Conservation (phyloP, 2,797 vertebrate species). For the Pipistrellus pipistrellus region DNA sequence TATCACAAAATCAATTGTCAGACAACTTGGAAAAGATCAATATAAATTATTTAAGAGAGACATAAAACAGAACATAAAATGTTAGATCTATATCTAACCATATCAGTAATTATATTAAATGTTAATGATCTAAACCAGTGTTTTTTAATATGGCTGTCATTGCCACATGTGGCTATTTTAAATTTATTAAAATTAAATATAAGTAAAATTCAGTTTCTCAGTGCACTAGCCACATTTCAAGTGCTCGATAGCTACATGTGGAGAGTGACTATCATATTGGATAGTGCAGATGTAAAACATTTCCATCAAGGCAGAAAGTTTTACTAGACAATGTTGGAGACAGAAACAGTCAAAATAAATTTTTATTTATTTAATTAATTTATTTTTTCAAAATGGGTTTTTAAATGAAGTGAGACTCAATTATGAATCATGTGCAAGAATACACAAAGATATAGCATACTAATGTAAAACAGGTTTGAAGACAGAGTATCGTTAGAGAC, state of each 20-base stretch:
- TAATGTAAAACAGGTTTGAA: not conserved
- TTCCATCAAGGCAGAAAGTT: conserved; percentile 19
- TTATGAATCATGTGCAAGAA: not conserved
- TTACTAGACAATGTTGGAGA: not conserved
- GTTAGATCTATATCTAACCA: too few species aligned
- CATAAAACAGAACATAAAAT: too few species aligned
- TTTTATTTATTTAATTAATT: too few species aligned
- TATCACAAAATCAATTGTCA: too few species aligned
- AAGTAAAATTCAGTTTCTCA: conserved; percentile 3
- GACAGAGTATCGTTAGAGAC: not conserved
- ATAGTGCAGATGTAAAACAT: not conserved
- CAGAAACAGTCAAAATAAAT: not conserved
- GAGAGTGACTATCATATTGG: not conserved
- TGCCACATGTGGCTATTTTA: too few species aligned
- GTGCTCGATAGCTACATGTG: not conserved
- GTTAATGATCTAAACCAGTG: too few species aligned
- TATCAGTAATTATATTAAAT: too few species aligned
- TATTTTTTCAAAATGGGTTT: not conserved
- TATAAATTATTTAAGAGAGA: too few species aligned
- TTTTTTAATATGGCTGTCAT: too few species aligned
- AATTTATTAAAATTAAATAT: not conserved
- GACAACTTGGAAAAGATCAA: too few species aligned
- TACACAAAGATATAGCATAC: not conserved
- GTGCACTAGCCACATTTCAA: not conserved
- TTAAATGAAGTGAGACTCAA: not conserved